Evolutionary conservation across 64 coral and sea anemone species (phyloP).

Genomic region (Acropora tenuis): DNA sequence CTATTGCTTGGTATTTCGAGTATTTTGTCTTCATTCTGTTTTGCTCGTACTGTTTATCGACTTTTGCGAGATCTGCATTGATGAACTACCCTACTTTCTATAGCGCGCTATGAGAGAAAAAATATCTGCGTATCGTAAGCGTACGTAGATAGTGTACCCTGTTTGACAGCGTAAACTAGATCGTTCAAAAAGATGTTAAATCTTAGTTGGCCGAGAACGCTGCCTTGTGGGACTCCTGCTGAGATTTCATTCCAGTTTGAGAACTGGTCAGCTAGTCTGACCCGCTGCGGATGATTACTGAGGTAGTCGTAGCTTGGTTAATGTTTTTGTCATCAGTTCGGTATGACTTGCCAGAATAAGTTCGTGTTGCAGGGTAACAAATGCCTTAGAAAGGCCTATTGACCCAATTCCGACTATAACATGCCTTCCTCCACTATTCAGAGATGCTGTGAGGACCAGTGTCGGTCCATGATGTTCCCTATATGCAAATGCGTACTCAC

Average conservation of each 20-base stretch:
- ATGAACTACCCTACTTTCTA: too few species aligned
- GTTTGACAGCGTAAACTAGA: conserved; percentile 20
- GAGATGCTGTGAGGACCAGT: conserved; percentile 23
- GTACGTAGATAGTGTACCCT: neutral
- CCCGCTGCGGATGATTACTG: conserved; percentile 31
- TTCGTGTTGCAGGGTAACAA: conserved; percentile 30
- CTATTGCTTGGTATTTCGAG: too few species aligned
- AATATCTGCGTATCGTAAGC: conserved; percentile 49
- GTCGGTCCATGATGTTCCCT: conserved; percentile 16
- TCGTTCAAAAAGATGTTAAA: conserved; percentile 59
- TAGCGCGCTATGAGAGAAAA: neutral
- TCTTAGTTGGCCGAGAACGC: neutral
- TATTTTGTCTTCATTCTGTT: too few species aligned
- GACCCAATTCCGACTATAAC: conserved; percentile 29
- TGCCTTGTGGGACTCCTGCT: conserved; percentile 40
- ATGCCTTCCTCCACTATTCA: conserved; percentile 30
- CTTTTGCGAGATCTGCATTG: too few species aligned
- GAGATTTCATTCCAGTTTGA: conserved; percentile 49
- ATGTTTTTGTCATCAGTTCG: conserved; percentile 26
- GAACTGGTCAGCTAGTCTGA: conserved; percentile 33
- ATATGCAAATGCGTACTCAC: conserved; percentile 15
- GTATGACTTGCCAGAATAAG: conserved; percentile 34
- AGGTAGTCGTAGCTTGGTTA: conserved; percentile 30
- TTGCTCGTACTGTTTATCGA: too few species aligned
- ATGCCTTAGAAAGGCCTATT: conserved; percentile 26